A percentile compares a stretch with the other conserved stretches of the same genome.
These are phyloP conservation scores for Athrips mouffetella DNA, from an alignment of 2,888 invertebrate species.

Conservation along the genomic window DNA sequence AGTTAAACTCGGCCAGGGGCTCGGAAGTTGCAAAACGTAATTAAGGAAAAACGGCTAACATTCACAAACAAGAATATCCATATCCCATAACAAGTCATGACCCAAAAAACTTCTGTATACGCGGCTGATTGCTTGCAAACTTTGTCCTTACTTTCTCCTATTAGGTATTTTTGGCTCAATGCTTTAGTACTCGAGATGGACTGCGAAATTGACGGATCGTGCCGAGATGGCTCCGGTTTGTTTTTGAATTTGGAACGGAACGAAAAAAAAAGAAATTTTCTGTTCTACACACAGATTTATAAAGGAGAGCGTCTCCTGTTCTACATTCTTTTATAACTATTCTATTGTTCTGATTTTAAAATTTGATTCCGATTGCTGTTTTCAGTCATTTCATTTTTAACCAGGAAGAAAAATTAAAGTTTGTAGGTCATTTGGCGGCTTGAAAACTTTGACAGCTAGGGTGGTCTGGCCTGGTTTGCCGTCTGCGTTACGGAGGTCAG, in stretches of 20 bases:
- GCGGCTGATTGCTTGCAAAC: slow-evolving; percentile 4
- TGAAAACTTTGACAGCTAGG: too few species aligned
- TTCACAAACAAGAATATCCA: slow-evolving; percentile 6
- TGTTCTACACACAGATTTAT: slow-evolving; percentile 11
- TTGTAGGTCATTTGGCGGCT: too few species aligned
- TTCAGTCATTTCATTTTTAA: too few species aligned
- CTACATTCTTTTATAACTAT: too few species aligned
- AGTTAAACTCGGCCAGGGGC: neutral
- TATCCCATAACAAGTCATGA: slow-evolving; percentile 9
- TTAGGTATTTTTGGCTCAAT: neutral
- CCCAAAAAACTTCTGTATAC: slow-evolving; percentile 11
- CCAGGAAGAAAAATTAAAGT: too few species aligned
- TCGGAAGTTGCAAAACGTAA: neutral
- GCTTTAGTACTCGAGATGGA: slow-evolving; percentile 25
- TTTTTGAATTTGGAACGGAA: slow-evolving; percentile 24
- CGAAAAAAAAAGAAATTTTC: slow-evolving; percentile 18
- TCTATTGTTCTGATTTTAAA: slow-evolving; percentile 1
- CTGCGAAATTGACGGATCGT: slow-evolving; percentile 32
- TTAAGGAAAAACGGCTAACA: slow-evolving; percentile 1
- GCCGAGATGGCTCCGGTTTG: slow-evolving; percentile 27
- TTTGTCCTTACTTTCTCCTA: slow-evolving; percentile 1
- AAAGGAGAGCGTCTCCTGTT: too few species aligned
- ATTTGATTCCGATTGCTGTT: too few species aligned
- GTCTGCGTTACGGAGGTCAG: too few species aligned
- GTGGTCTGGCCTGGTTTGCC: too few species aligned